Percentiles rank a stretch among this genome's conserved stretches.
phyloP scores from a whole-genome alignment of 2,888 invertebrate species.

The Molanna angustata region DNA sequence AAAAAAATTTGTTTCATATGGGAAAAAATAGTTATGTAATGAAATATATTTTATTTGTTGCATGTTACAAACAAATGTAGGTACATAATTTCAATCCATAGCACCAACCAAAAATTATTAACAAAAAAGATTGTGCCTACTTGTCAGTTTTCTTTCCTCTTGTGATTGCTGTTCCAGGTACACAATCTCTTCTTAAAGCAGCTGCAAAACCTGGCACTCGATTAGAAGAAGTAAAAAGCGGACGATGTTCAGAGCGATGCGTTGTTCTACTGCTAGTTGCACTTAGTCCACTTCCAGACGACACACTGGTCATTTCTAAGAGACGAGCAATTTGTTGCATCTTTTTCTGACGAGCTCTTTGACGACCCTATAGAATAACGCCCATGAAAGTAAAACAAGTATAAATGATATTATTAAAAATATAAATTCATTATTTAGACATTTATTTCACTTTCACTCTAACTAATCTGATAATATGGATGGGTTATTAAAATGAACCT shows the following conservation, averaged over 20 bases:
- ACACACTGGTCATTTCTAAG: conserved; percentile 74
- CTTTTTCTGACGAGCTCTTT: conserved; percentile 94
- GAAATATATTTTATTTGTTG: too few relatives aligned
- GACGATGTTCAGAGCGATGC: conserved; percentile 47
- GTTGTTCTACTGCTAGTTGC: conserved; percentile 41
- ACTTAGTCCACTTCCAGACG: conserved; percentile 49
- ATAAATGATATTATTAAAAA: background rate
- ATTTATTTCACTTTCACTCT: background rate
- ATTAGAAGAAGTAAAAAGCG: conserved; percentile 49
- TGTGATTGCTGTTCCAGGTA: conserved; percentile 33
- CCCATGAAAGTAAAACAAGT: background rate
- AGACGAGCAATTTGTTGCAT: conserved; percentile 93
- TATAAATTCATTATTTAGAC: background rate
- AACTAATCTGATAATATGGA: conserved; percentile 4
- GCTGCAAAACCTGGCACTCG: conserved; percentile 59
- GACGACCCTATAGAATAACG: conserved; percentile 63
- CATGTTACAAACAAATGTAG: too few relatives aligned
- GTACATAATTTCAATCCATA: too few relatives aligned
- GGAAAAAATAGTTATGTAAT: background rate
- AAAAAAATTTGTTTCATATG: background rate
- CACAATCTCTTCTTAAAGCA: conserved; percentile 50
- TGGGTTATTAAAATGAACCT: conserved; percentile 51
- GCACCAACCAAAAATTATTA: too few relatives aligned
- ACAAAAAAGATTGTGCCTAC: too few relatives aligned
- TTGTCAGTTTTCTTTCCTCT: conserved; percentile 16